These are phyloP conservation scores for Pseudorhiza aurosa DNA, from an alignment of 30 jellyfish, hydroid and myxozoan species.

Conservation along the genomic window DNA sequence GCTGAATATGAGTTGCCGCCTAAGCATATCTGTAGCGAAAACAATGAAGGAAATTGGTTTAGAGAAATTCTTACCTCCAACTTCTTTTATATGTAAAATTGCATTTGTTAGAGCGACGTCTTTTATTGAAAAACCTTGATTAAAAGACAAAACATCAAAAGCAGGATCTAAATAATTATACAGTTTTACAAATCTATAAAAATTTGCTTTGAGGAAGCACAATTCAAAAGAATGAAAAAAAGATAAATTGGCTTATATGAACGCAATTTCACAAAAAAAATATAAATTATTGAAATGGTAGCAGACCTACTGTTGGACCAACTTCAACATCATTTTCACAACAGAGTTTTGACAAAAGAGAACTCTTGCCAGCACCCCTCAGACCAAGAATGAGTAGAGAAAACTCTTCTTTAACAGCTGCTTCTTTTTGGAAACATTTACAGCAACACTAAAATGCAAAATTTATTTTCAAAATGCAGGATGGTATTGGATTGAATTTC, in stretches of 20 bases:
- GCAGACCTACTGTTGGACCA: slow-evolving; percentile 56
- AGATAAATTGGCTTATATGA: too few species aligned
- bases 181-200: too few species aligned
- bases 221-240: too few species aligned
- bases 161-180: too few species aligned
- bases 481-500: background rate
- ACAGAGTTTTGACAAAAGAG: slow-evolving; percentile 54
- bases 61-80: slow-evolving; percentile 55
- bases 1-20: too few species aligned
- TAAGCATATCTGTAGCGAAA: too few species aligned
- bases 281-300: too few species aligned
- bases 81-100: slow-evolving; percentile 68
- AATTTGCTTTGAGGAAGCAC: too few species aligned
- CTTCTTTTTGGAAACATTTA: slow-evolving; percentile 48
- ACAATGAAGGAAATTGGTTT: too few species aligned
- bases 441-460: slow-evolving; percentile 45
- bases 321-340: slow-evolving; percentile 46
- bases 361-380: slow-evolving; percentile 70
- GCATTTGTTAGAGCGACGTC: slow-evolving; percentile 60
- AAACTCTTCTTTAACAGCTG: slow-evolving; percentile 23
- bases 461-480: background rate
- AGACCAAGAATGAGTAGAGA: slow-evolving; percentile 46
- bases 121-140: slow-evolving; percentile 57
- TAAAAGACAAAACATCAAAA: background rate
- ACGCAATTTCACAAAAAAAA: too few species aligned